A percentile compares a stretch with the other conserved stretches of the same genome.
Conservation (phyloP, 2,113 vertebrate genomes). For the Bostrychus sinensis region DNA sequence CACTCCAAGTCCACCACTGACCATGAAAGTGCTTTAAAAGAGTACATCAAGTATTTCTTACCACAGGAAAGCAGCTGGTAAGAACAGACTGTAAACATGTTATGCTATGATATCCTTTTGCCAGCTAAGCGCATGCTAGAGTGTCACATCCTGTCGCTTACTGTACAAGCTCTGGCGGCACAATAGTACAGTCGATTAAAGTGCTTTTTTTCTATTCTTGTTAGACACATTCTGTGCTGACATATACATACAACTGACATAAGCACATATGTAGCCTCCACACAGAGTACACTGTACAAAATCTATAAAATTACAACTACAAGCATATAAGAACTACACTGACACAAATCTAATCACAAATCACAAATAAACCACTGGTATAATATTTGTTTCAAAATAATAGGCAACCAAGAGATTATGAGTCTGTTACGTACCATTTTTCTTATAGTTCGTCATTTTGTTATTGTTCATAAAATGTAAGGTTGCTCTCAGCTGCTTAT, state of each 20-base stretch:
- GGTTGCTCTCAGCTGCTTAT: conserved; percentile 2
- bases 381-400: background rate
- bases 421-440: conserved; percentile 38
- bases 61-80: background rate
- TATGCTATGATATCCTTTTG: background rate
- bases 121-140: background rate
- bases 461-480: background rate
- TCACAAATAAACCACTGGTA: background rate
- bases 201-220: background rate
- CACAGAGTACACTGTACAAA: no score
- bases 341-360: no score
- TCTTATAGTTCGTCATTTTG: conserved; percentile 43
- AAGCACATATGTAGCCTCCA: background rate
- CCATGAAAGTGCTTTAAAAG: no score
- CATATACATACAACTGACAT: background rate
- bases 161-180: background rate
- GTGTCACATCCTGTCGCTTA: conserved; percentile 2
- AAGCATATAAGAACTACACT: no score
- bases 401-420: background rate
- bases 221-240: background rate
- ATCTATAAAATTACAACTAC: no score
- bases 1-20: background rate
- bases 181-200: background rate
- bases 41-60: background rate
- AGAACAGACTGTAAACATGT: background rate